A percentile compares a stretch with the other conserved stretches of the same genome.
Evolutionary conservation across 2,797 vertebrate species (phyloP).

Genomic region (Acanthurus lineatus): DNA sequence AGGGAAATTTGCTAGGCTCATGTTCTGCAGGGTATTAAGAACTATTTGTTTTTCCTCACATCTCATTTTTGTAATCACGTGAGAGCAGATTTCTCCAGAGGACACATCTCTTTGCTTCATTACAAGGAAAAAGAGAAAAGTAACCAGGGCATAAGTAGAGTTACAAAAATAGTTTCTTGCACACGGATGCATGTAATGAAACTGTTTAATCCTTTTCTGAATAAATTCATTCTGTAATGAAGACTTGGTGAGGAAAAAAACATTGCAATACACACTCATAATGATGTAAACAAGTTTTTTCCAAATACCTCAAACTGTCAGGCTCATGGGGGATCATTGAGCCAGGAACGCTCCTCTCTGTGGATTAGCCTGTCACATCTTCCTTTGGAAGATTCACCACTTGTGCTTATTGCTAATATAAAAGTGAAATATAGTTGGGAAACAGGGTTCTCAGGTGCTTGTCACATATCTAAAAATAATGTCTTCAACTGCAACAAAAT

Average conservation of each 20-base stretch:
- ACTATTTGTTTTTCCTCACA: slow-evolving; percentile 75
- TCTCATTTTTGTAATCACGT: slow-evolving; percentile 73
- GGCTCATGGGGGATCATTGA: slow-evolving; percentile 56
- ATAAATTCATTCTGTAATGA: slow-evolving; percentile 40
- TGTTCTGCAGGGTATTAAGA: slow-evolving; percentile 66
- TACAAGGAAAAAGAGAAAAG: slow-evolving; percentile 14
- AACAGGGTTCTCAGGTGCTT: slow-evolving; percentile 51
- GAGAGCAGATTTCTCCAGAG: slow-evolving; percentile 70
- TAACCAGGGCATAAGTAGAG: neutral
- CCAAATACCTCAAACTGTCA: slow-evolving; percentile 60
- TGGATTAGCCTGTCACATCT: slow-evolving; percentile 75
- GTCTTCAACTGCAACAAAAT: slow-evolving; percentile 61
- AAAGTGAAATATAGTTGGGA: slow-evolving; percentile 57
- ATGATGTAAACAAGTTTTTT: slow-evolving; percentile 66
- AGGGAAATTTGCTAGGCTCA: slow-evolving; percentile 36
- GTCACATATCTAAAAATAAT: slow-evolving; percentile 70
- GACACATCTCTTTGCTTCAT: slow-evolving; percentile 57
- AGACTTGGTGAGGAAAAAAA: slow-evolving; percentile 7
- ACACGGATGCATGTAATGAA: slow-evolving; percentile 43
- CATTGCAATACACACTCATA: slow-evolving; percentile 37
- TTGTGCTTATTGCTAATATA: slow-evolving; percentile 56
- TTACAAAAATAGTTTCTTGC: slow-evolving; percentile 21
- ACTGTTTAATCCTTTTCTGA: slow-evolving; percentile 26
- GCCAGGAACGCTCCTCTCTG: slow-evolving; percentile 61
- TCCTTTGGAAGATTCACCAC: slow-evolving; percentile 60